Conservation (phyloP, 2,113 vertebrate genomes). For the Gallinago undulata region DNA sequence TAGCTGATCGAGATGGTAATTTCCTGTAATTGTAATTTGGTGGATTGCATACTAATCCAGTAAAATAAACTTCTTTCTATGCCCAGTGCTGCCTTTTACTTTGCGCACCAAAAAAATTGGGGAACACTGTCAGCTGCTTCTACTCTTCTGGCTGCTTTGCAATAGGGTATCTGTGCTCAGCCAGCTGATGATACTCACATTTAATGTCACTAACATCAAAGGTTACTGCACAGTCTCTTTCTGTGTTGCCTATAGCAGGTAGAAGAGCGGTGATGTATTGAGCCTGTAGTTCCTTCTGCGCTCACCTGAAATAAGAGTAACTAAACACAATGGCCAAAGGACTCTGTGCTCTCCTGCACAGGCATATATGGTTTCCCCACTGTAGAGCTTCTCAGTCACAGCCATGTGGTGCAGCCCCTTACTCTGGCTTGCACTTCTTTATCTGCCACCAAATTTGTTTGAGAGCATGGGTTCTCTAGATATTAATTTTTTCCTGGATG, state of each 20-base stretch:
- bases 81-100: not conserved
- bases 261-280: not conserved
- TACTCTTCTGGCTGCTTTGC: not conserved
- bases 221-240: not conserved
- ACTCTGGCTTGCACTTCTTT: not conserved
- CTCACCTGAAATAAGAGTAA: not conserved
- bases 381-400: not conserved
- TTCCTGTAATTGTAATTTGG: not conserved
- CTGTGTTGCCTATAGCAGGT: not conserved
- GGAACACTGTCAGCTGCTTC: not conserved
- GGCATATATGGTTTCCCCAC: not conserved
- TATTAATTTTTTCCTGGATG: not conserved
- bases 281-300: not conserved
- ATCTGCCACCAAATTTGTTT: not conserved
- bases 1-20: not conserved
- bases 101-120: not conserved
- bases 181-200: accelerated
- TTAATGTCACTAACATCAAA: not conserved
- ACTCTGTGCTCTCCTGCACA: not conserved
- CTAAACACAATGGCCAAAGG: not conserved
- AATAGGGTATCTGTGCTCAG: not conserved
- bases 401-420: not conserved
- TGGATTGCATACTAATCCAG: not conserved
- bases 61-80: not conserved
- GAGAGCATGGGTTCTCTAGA: not conserved